These are phyloP conservation scores for Gambusia affinis DNA, from an alignment of 2,113 vertebrate species.

Conservation along the genomic window DNA sequence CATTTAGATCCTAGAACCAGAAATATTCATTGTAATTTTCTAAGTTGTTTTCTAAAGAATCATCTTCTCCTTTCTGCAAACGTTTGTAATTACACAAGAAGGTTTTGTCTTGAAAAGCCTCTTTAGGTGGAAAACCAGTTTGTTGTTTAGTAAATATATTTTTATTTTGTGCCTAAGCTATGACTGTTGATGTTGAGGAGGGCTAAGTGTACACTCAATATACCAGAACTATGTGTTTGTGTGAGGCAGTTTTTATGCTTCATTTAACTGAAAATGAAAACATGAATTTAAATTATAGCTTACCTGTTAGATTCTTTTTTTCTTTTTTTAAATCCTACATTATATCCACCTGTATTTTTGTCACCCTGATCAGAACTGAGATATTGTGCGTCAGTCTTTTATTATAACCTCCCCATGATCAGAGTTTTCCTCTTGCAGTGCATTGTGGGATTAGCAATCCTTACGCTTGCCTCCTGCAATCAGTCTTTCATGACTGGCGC, in stretches of 20 bases:
- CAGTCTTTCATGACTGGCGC: too few relatives aligned
- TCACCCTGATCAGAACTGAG: too few relatives aligned
- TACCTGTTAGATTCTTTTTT: neutral
- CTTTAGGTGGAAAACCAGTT: neutral
- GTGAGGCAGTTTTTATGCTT: neutral
- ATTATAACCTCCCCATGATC: too few relatives aligned
- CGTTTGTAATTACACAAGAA: constrained; percentile 35
- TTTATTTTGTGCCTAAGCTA: neutral
- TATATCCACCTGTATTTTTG: too few relatives aligned
- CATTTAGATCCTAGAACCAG: constrained; percentile 5
- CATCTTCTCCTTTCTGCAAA: neutral
- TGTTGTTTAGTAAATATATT: constrained; percentile 12
- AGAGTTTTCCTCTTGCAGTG: too few relatives aligned
- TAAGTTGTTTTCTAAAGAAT: neutral
- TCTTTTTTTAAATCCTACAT: too few relatives aligned
- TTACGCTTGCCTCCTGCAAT: too few relatives aligned
- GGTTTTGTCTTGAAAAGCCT: neutral
- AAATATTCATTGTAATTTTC: constrained; percentile 29
- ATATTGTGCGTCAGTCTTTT: too few relatives aligned
- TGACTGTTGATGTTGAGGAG: neutral
- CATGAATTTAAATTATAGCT: neutral
- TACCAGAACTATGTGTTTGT: neutral
- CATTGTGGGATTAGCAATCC: too few relatives aligned
- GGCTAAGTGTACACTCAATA: neutral
- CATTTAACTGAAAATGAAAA: neutral